Conservation (phyloP, 2,113 vertebrate genomes). For the Ornithorhynchus anatinus region DNA sequence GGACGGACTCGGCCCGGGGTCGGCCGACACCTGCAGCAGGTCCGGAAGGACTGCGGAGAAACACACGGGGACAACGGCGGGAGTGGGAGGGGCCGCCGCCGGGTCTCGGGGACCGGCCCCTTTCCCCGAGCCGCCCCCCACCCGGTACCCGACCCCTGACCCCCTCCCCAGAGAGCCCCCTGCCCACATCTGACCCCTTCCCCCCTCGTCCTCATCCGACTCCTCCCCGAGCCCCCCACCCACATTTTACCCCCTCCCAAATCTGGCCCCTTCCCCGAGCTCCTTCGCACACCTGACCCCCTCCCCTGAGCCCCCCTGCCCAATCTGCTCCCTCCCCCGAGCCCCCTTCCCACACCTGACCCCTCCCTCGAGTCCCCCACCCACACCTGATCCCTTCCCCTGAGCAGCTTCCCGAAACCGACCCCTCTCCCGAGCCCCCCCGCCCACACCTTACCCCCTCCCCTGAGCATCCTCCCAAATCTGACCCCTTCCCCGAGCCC, state of each 20-base stretch:
- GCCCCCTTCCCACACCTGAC: background rate
- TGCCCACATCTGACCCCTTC: background rate
- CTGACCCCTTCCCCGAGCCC: background rate
- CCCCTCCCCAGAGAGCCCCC: background rate
- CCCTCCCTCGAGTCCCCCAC: background rate
- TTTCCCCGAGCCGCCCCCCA: no score
- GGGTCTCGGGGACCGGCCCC: background rate
- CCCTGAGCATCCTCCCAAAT: no score
- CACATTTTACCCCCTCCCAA: background rate
- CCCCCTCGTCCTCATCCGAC: background rate
- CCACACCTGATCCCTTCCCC: background rate
- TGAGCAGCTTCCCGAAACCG: background rate
- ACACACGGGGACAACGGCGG: background rate
- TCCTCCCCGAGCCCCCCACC: no score
- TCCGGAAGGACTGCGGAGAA: conserved; percentile 80
- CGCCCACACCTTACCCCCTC: no score
- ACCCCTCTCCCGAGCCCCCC: background rate
- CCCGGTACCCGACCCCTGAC: background rate
- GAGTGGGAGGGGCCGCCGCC: background rate
- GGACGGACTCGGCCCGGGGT: background rate
- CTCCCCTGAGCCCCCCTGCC: no score
- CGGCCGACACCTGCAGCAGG: conserved; percentile 74
- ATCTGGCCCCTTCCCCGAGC: background rate
- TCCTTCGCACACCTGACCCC: no score
- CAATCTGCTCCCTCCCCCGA: no score